phyloP scores from a whole-genome alignment of 2,113 vertebrate species.

The Emydocephalus ijimae region DNA sequence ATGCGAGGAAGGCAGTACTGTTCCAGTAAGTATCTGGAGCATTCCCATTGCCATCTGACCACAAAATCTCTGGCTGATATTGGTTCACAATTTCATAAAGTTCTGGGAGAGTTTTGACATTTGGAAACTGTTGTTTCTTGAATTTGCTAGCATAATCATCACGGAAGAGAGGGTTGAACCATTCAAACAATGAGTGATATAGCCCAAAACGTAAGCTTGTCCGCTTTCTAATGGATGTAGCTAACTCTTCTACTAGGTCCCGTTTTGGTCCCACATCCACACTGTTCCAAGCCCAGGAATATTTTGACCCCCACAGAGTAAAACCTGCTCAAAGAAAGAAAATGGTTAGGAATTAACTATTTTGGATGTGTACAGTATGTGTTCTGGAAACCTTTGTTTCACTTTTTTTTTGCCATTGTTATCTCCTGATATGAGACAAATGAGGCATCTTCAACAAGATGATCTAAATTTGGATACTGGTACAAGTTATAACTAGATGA shows the following conservation, averaged over 20 bases:
- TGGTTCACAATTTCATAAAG: conserved; percentile 83
- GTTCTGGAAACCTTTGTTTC: background rate
- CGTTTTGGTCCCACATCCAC: conserved; percentile 83
- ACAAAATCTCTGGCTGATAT: conserved; percentile 89
- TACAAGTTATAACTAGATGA: background rate
- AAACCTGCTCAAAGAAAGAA: conserved; percentile 76
- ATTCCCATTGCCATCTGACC: conserved; percentile 90
- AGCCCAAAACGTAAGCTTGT: conserved; percentile 83
- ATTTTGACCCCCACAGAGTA: conserved; percentile 90
- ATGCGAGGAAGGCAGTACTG: conserved; percentile 92
- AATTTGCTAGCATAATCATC: conserved; percentile 75
- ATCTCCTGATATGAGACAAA: background rate
- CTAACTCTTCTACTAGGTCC: conserved; percentile 85
- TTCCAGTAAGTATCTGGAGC: conserved; percentile 91
- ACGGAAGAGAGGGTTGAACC: conserved; percentile 89
- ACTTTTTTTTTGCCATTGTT: background rate
- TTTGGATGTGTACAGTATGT: background rate
- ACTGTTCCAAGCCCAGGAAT: conserved; percentile 96
- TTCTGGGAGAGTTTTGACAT: conserved; percentile 83
- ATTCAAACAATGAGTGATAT: conserved; percentile 95
- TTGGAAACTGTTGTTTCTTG: conserved; percentile 78
- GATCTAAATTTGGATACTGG: background rate
- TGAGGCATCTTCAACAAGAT: background rate
- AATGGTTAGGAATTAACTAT: background rate
- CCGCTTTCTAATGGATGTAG: conserved; percentile 70